These are phyloP conservation scores for Alouatta caraya DNA, from an alignment of 2,797 vertebrate species.

Conservation along the genomic window DNA sequence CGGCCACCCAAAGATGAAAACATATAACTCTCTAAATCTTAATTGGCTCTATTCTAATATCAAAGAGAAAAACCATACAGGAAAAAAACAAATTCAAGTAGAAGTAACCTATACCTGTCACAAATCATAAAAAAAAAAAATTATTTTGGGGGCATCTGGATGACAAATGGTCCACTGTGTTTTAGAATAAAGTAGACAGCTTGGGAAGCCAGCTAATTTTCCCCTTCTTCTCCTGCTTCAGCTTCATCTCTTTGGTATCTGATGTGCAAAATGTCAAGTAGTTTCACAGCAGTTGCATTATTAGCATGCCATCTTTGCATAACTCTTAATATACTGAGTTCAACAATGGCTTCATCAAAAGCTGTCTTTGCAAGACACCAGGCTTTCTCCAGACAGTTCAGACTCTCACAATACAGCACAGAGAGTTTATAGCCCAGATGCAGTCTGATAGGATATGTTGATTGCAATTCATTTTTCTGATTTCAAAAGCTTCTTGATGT, in stretches of 20 bases:
- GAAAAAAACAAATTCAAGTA: background rate
- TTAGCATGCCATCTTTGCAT: conserved; percentile 96
- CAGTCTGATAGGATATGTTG: background rate
- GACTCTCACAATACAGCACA: background rate
- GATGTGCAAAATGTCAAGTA: conserved; percentile 87
- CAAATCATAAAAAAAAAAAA: background rate
- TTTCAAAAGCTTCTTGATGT: background rate
- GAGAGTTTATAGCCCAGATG: background rate
- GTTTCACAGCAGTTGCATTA: conserved; percentile 97
- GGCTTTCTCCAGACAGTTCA: background rate
- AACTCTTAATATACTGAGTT: conserved; percentile 93
- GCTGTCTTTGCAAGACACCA: conserved; percentile 71
- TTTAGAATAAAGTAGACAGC: background rate
- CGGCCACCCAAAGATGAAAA: background rate
- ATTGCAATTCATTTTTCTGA: background rate
- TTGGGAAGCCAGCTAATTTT: background rate
- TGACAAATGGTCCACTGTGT: background rate
- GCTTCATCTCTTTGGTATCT: background rate
- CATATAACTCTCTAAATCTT: background rate
- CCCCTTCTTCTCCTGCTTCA: background rate
- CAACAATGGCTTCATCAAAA: conserved; percentile 92
- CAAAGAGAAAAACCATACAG: background rate
- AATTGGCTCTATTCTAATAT: background rate
- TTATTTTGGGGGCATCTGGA: background rate
- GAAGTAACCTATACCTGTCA: background rate